Evolutionary conservation across 2,888 invertebrate species (phyloP), one percentile per base, ranked within the genome.

Genomic region (Sussaba pulchella): DNA sequence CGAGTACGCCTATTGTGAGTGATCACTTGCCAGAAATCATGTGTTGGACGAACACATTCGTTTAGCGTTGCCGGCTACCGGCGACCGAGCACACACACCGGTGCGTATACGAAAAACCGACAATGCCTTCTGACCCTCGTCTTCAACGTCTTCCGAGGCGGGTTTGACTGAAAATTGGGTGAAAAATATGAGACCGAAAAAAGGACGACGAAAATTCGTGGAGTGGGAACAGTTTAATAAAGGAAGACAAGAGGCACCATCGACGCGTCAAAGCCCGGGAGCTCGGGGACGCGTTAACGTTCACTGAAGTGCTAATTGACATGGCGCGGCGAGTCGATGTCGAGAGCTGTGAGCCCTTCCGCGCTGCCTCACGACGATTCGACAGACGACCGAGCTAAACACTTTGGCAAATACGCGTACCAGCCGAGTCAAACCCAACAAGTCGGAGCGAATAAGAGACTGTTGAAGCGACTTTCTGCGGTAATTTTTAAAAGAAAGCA

Each of bases 281-380:
- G 88, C 86, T 72, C 45, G 71, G 54, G 63, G 81, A 82, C 87
- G 39, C 70, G 63, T 89, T 89, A 89, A 88, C 89, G 87, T 87
- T 85, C 85, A 66, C 73, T 79, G 69, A 86, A 87, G 87, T 88
- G 89, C 85, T 90, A 90, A 90, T 91, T 89, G 88, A 81, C 85
- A 83, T 83, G 85, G 85, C 86, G 86, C 85, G 87, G 79, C 81
- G 81, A 52, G 14, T 61, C 67, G 10, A 19, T 63, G 45, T n/a
- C 61, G 52, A 67, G 54, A 64, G 64, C 57, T 61, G 81, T 84
- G 80, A n/a, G 79, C 81, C 82, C 83, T 83, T 83, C 81, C 63
- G 70, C 69, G 70, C 57, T 80, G 71, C 81, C 82, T 81, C 64
- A 72, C 77, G 71, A 81, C 83, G 85, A 86, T 84, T 86, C 86